Percentiles rank a stretch among this genome's conserved stretches.
Conservation (phyloP, 2,888 invertebrate species). For the Drosophila colorata region DNA sequence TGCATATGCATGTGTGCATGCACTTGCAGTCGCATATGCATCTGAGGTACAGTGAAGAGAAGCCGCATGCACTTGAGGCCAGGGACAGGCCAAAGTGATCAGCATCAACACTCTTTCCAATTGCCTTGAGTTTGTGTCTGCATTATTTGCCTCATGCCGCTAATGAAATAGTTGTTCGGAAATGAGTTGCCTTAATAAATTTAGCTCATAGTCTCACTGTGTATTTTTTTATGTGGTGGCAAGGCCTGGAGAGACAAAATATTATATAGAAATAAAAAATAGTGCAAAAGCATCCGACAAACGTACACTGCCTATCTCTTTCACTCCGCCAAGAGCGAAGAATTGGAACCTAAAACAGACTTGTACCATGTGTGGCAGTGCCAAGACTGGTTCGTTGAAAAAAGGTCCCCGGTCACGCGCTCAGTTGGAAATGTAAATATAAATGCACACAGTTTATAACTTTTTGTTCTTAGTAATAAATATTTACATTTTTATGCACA, state of each 20-base stretch:
- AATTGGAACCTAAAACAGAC: constrained; percentile 71
- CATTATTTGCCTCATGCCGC: constrained; percentile 61
- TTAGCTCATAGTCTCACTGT: constrained; percentile 70
- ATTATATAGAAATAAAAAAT: constrained; percentile 79
- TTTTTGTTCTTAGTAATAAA: constrained; percentile 20
- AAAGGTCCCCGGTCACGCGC: constrained; percentile 75
- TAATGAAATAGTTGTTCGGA: constrained; percentile 54
- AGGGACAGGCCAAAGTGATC: constrained; percentile 66
- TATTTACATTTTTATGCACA: constrained; percentile 31
- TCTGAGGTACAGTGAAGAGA: constrained; percentile 11
- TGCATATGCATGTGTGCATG: constrained; percentile 8
- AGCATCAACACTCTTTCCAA: constrained; percentile 57
- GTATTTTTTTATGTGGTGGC: constrained; percentile 38
- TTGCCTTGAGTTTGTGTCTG: constrained; percentile 36
- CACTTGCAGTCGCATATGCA: constrained; percentile 17
- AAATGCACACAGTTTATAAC: constrained; percentile 30
- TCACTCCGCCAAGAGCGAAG: constrained; percentile 9
- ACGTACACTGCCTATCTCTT: too few relatives aligned
- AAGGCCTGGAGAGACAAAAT: constrained; percentile 33
- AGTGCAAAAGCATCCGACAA: constrained; percentile 83
- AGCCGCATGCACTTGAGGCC: constrained; percentile 55
- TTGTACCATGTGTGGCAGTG: constrained; percentile 84
- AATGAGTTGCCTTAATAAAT: constrained; percentile 77
- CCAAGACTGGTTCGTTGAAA: constrained; percentile 69
- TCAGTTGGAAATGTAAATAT: constrained; percentile 50